These are phyloP conservation scores for Trypoxylus dichotomus DNA, from an alignment of 1,140 invertebrate genomes.

Conservation along the genomic window DNA sequence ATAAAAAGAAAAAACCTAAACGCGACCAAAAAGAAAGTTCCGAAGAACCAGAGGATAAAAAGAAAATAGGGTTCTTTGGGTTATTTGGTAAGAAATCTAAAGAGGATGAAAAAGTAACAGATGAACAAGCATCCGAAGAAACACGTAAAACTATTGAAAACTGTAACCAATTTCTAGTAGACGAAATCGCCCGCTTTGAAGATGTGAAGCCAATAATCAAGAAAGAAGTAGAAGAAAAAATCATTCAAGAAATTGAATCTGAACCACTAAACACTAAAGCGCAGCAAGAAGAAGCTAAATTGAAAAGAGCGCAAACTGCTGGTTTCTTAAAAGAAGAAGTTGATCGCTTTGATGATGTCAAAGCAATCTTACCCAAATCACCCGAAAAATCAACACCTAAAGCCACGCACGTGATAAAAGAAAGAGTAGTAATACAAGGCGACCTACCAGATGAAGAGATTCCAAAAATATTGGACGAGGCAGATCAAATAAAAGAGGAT, in stretches of 20 bases:
- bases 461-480: background rate
- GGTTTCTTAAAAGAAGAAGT: slow-evolving; percentile 40
- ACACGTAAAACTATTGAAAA: background rate
- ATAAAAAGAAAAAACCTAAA: background rate
- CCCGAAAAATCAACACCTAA: background rate
- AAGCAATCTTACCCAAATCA: background rate
- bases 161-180: background rate
- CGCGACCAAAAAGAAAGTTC: background rate
- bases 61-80: slow-evolving; percentile 26
- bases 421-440: background rate
- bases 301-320: background rate
- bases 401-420: background rate
- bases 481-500: background rate
- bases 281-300: background rate
- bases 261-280: background rate
- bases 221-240: background rate
- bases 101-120: slow-evolving; percentile 4
- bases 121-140: background rate
- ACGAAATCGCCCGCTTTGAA: background rate
- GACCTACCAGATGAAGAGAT: background rate
- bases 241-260: background rate
- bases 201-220: background rate
- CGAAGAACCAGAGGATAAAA: slow-evolving; percentile 17
- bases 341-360: slow-evolving; percentile 36
- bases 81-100: slow-evolving; percentile 27